Evolutionary conservation across 2,113 vertebrate species (phyloP), one percentile per base, ranked within the genome.

Genomic region (Platycercus adscitus): DNA sequence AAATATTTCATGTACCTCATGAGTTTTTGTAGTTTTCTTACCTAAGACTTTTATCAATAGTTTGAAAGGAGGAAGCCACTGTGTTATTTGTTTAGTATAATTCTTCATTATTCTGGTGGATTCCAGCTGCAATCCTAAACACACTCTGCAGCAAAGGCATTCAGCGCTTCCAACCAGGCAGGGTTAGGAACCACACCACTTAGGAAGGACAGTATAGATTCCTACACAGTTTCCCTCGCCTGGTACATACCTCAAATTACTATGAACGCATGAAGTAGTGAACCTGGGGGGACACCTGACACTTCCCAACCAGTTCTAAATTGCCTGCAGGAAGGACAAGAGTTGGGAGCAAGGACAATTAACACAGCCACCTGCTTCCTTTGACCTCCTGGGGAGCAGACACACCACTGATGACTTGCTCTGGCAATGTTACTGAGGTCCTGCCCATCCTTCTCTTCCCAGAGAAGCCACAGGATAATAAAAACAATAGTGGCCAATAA

Each of bases 321-420:
- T 91, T 72, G 81, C 89, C 70, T 95, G 26, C 86, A 96, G 94
- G 94, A 97, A 96, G 95, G 84, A 84, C 91, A 92, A 87, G 83
- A 95, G 81, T 79, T 91, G 77, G 89, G 61, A 87, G 35, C 1
- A 7, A 91, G 94, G 73, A 96, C 94, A 93, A 95, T 95, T 93
- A 95, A 84, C 75, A 63, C 35, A 85, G 77, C 91, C 96, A 95
- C 93, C 95, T 96, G 94, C 86, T 97, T 97, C 96, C 95, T 93
- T 93, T 91, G 91, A 93, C 89, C 83, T 92, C 89, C 93, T 87
- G 56, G 29, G 72, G 76, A 69, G 82, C 76, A 86, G 76, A 77
- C 24, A 64, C 2, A 49, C 43, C 77, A 91, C 94, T 46, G 61
- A 87, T 23, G 31, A 68, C 79, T 85, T 75, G 69, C 49, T 75